phyloP scores from a whole-genome alignment of 2,888 invertebrate species.

The Azorinus chamasolen region DNA sequence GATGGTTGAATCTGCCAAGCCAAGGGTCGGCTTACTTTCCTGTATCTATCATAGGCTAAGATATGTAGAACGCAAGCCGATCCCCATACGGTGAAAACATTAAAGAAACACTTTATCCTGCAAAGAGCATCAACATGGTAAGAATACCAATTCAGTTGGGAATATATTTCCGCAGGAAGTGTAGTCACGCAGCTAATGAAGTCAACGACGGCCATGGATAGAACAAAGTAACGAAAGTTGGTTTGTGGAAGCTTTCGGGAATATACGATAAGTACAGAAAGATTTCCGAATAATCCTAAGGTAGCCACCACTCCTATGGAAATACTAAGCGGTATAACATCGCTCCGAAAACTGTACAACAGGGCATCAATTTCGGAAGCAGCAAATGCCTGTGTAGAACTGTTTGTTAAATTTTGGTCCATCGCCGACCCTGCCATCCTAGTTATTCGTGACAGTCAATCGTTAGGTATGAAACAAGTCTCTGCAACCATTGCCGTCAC shows the following conservation, averaged over 20 bases:
- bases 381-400: no score
- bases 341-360: no score
- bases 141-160: slow-evolving; percentile 38
- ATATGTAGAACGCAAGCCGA: slow-evolving; percentile 67
- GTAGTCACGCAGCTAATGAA: slow-evolving; percentile 43
- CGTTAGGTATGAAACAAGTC: no score
- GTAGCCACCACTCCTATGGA: slow-evolving; percentile 25
- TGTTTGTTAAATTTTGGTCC: no score
- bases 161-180: slow-evolving; percentile 43
- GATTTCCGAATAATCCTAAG: slow-evolving; percentile 36
- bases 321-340: slow-evolving; percentile 29
- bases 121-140: slow-evolving; percentile 24
- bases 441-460: no score
- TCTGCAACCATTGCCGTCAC: no score
- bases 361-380: no score
- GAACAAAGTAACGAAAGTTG: slow-evolving; percentile 44
- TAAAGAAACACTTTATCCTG: slow-evolving; percentile 43
- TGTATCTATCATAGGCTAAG: slow-evolving; percentile 70
- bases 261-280: slow-evolving; percentile 37
- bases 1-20: slow-evolving; percentile 36
- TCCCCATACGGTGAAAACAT: slow-evolving; percentile 40
- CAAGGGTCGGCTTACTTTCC: slow-evolving; percentile 73
- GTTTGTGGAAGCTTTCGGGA: slow-evolving; percentile 21
- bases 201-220: slow-evolving; percentile 37
- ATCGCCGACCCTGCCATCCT: no score